phyloP scores from a whole-genome alignment of 1,140 invertebrate genomes.

The Gerris buenoi region DNA sequence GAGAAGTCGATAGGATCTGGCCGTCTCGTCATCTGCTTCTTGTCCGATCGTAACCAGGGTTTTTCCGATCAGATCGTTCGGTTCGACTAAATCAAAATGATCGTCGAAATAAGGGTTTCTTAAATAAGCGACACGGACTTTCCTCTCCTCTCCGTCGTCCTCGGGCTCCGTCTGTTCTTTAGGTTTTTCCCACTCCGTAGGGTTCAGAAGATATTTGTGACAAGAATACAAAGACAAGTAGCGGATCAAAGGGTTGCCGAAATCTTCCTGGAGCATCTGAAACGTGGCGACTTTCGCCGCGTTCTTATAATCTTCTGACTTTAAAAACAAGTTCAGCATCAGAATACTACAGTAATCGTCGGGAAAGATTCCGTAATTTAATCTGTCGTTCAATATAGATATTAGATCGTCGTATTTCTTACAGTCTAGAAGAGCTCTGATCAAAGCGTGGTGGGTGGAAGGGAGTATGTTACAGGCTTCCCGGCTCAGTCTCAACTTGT shows the following conservation, averaged over 20 bases:
- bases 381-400: slow-evolving; percentile 55
- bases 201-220: slow-evolving; percentile 51
- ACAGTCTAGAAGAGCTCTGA: slow-evolving; percentile 46
- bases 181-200: slow-evolving; percentile 34
- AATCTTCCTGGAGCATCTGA: slow-evolving; percentile 81
- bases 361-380: slow-evolving; percentile 79
- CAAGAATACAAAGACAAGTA: slow-evolving; percentile 57
- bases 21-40: slow-evolving; percentile 35
- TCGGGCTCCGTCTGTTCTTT: slow-evolving; percentile 27
- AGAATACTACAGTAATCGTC: slow-evolving; percentile 64
- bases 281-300: slow-evolving; percentile 62
- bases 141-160: slow-evolving; percentile 47
- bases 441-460: slow-evolving; percentile 66
- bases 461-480: slow-evolving; percentile 50
- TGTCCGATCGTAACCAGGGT: slow-evolving; percentile 48
- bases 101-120: slow-evolving; percentile 70
- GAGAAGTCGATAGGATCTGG: slow-evolving; percentile 47
- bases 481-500: slow-evolving; percentile 50
- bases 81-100: slow-evolving; percentile 67
- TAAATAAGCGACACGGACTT: slow-evolving; percentile 60
- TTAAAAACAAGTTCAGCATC: slow-evolving; percentile 64
- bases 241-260: slow-evolving; percentile 50
- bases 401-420: slow-evolving; percentile 45
- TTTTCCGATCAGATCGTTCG: slow-evolving; percentile 56
- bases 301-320: slow-evolving; percentile 45